Evolutionary conservation across 2,888 invertebrate species (phyloP), one percentile per base, ranked within the genome.

Genomic region (Hofmannophila pseudospretella): DNA sequence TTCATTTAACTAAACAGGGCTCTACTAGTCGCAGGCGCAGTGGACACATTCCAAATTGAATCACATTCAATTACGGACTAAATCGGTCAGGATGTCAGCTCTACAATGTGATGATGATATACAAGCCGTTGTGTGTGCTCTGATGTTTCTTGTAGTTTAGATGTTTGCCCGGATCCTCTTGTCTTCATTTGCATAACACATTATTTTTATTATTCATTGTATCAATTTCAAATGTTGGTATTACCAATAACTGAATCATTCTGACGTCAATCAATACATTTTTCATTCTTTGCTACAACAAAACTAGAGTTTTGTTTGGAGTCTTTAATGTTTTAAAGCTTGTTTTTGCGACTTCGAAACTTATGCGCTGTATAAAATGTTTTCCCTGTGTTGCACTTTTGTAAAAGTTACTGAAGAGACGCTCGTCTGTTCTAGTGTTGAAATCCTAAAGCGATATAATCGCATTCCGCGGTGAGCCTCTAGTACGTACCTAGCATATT

Each of bases 381-480:
- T 16, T 16, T 5, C 3, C 5, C 5, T 16, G 16, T 5, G 16
- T 16, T 16, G 16, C 16, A 16, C 16, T 5, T 3, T 5, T n/a
- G n/a, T n/a, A n/a, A 38, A 32, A 49, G 41, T 47, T 39, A 52
- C 49, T 49, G 45, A 50, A 47, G 42, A 44, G 16, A 4, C 55
- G 49, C 48, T 62, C 51, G 53, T 62, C 59, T 55, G 51, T 56
- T 65, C 49, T 51, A 52, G 57, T 73, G 67, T 63, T 70, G 72
- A 72, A 78, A 76, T 67, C 57, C 59, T 60, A 57, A 61, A 58
- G 58, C 66, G 67, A 67, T 68, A 63, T 71, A 75, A 77, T 76
- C 64, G 66, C 71, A 78, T 78, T 78, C 76, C 67, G 73, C 75
- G 71, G 69, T 71, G 51, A 60, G 60, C 53, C 59, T 54, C 58